Base-by-base conservation (phyloP, 2,888 invertebrate genomes). In the Gastrophysa polygoni region DNA sequence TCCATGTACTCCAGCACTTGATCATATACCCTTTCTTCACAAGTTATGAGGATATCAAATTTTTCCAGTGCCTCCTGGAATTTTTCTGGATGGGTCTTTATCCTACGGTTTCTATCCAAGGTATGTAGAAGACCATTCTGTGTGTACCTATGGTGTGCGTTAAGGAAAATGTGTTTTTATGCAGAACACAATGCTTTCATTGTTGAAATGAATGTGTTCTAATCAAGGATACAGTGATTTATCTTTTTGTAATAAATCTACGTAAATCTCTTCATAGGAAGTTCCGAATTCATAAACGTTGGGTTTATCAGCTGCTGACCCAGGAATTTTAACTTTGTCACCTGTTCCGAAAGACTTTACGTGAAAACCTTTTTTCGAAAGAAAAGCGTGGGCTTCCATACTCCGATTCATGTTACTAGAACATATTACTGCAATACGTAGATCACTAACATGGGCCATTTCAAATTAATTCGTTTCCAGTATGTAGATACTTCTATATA, bases 351-450 rank as follows among this genome's bases (percentile, higher is more conserved):
- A 98, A 0, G 97, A 98, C 78, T 92, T 89, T 0, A 99, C 98
- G 78, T 90, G 90, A 79, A 95, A 98, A 11, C 98, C 98, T 77
- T 97, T 97, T 84, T 99, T 99, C 59, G 95, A 93, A 51, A 99
- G 84, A 82, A 97, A 96, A 61, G 94, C 94, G 84, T 99, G 99
- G 14, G 98, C 98, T 84, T 99, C 99, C 99, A 99, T 99, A 76
- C 97, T 98, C 62, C 99, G 87, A 80, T 99, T 99, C 96, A 99
- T 99, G 81, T 99, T 99, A 77, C 97, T 98, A 7, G 98, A 98
- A 84, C 99, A 99, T 71, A 97, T 94, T 58, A 99, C 96, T 20
- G 98, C 98, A 75, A 98, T 88, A 76, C 88, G 90, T 73, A 93
- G 81, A 74, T 88, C 83, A 71, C 79, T 80, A 57, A 79, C 71